Evolutionary conservation across 2,888 invertebrate species (phyloP).

Genomic region (Thecophora atra): DNA sequence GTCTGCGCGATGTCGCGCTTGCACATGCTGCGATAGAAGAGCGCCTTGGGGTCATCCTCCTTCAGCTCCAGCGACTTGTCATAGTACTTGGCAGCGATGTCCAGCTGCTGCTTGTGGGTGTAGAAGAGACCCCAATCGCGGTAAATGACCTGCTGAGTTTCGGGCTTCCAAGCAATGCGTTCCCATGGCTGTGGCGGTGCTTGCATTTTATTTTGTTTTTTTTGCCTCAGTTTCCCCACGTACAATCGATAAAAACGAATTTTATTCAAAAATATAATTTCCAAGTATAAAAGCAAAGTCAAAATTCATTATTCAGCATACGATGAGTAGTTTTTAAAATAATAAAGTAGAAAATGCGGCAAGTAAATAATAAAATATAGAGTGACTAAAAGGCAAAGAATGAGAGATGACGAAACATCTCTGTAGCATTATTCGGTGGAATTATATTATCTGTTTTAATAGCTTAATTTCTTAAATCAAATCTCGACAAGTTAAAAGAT

Average conservation of each 20-base stretch:
- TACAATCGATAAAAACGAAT: not conserved
- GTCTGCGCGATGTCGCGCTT: slow-evolving; percentile 58
- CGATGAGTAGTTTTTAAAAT: not conserved
- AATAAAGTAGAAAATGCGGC: not conserved
- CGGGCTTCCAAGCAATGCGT: slow-evolving; percentile 53
- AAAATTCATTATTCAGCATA: too few species aligned
- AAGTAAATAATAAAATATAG: not conserved
- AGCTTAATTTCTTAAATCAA: too few species aligned
- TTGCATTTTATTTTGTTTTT: slow-evolving; percentile 30
- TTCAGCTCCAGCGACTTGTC: slow-evolving; percentile 55
- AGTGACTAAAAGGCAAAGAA: too few species aligned
- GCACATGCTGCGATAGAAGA: slow-evolving; percentile 57
- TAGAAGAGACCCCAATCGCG: slow-evolving; percentile 62
- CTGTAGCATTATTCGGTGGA: too few species aligned
- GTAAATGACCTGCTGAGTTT: slow-evolving; percentile 59
- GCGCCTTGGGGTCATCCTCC: slow-evolving; percentile 51
- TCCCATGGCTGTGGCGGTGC: slow-evolving; percentile 50
- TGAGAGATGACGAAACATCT: too few species aligned
- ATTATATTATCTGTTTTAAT: too few species aligned
- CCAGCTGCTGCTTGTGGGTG: slow-evolving; percentile 56
- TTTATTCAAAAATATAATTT: slow-evolving; percentile 3
- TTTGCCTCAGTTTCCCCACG: not conserved
- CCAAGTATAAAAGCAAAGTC: too few species aligned
- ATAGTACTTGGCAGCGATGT: slow-evolving; percentile 58
- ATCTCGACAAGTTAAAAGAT: too few species aligned